Base-by-base conservation (phyloP, 2,113 vertebrate genomes). In the Cyanoderma ruficeps region DNA sequence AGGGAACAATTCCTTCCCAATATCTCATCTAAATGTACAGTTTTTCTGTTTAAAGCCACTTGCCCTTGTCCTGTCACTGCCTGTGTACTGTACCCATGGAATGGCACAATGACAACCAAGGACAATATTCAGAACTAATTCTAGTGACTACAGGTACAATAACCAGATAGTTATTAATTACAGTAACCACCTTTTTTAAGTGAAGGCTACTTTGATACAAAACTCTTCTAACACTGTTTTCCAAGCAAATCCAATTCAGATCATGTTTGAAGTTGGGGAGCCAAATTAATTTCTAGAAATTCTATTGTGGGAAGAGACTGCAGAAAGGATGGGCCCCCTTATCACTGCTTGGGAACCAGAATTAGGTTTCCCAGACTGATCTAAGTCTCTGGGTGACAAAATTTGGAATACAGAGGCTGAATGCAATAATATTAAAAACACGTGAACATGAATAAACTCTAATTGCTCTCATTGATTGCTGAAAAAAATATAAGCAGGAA, bases 1-100 rank as follows among this genome's bases (percentile, higher is more conserved):
- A 61, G 33, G 39, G 27, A 53, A 6, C 0, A 1, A 63, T 55
- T 55, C 0, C 27, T 15, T 27, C 33, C 27, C 22, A 53, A 27
- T 33, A 53, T 46, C 39, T 0, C 0, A 33, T 37, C 57, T 37
- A 72, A 83, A 37, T 33, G 7, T 33, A 9, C 22, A 17, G 4
- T 22, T 50, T 5, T 22, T 50, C 7, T 44, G 8, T 37, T 83
- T 53, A 22, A 63, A 63, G 16, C 13, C 27, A 13, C 33, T 61
- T 0, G 0, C 5, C 27, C 20, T 44, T 44, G 47, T 22, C 39
- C 33, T 27, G 27, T 63, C 27, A 21, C 25, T 35, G 46, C 25
- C 46, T 30, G 35, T 20, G 55, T 8, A 3, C 24, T n/a, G 8
- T 7, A 8, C 31, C 46, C 31, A 39, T 19, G 25, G 39, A 78